A percentile compares a stretch with the other conserved stretches of the same genome.
Conservation (phyloP, 1,140 invertebrate genomes). For the Pogonomyrmex californicus region DNA sequence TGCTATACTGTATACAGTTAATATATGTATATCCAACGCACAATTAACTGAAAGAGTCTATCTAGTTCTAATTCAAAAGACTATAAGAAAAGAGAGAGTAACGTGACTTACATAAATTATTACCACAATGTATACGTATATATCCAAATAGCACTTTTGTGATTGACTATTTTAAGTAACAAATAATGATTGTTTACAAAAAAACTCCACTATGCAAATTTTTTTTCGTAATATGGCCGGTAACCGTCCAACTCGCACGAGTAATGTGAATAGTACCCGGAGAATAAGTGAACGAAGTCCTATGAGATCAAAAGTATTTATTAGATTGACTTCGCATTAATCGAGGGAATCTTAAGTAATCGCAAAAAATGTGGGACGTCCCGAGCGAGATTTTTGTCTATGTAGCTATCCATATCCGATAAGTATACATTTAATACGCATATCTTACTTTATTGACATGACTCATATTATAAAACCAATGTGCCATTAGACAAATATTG, state of each 20-base stretch:
- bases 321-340: constrained; percentile 22
- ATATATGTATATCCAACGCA: background rate
- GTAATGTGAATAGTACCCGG: background rate
- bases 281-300: background rate
- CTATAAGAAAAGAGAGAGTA: background rate
- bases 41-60: background rate
- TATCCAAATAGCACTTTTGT: background rate
- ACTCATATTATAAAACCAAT: constrained; percentile 37
- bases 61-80: background rate
- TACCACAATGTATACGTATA: background rate
- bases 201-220: background rate
- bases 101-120: constrained; percentile 35
- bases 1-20: background rate
- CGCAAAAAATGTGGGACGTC: constrained; percentile 22
- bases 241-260: background rate
- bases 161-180: constrained; percentile 6
- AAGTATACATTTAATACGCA: background rate
- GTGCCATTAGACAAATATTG: background rate
- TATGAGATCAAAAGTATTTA: background rate
- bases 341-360: constrained; percentile 27
- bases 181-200: background rate
- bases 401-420: background rate
- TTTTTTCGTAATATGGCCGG: constrained; percentile 39
- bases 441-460: background rate
- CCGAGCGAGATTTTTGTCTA: constrained; percentile 30